Evolutionary conservation across 2,797 vertebrate species (phyloP).

Genomic region (Geotrypetes seraphini): DNA sequence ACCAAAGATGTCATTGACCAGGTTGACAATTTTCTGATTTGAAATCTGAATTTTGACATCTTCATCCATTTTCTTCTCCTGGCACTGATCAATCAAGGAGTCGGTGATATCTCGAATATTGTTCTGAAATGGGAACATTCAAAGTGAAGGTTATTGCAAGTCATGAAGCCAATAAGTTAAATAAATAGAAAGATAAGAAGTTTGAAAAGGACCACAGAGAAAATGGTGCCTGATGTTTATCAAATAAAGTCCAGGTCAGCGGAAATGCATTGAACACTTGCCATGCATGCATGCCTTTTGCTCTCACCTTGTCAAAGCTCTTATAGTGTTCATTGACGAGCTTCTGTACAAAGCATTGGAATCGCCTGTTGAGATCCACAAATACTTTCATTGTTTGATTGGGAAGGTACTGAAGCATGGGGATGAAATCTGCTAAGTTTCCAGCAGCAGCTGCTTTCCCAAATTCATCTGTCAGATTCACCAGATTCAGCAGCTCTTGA

Average conservation of each 20-base stretch:
- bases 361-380: slow-evolving; percentile 52
- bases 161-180: not conserved
- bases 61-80: slow-evolving; percentile 65
- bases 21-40: slow-evolving; percentile 63
- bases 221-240: not conserved
- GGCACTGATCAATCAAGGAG: slow-evolving; percentile 78
- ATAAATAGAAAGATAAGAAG: not conserved
- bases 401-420: slow-evolving; percentile 69
- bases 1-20: slow-evolving; percentile 74
- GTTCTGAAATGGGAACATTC: slow-evolving; percentile 44
- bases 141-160: not conserved
- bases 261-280: too few species aligned
- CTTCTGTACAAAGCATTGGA: slow-evolving; percentile 50
- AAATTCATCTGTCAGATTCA: slow-evolving; percentile 70
- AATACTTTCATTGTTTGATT: slow-evolving; percentile 59
- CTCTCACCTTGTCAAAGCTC: slow-evolving; percentile 70
- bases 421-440: slow-evolving; percentile 78
- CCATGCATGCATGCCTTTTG: not conserved
- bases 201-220: not conserved
- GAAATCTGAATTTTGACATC: slow-evolving; percentile 59
- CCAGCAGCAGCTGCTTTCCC: slow-evolving; percentile 50
- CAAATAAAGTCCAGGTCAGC: too few species aligned
- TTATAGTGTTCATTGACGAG: slow-evolving; percentile 71
- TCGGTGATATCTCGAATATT: slow-evolving; percentile 85
- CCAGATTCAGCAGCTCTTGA: slow-evolving; percentile 62